Percentiles rank a stretch among this genome's conserved stretches.
Conservation (phyloP, 2,113 vertebrate species). For the Callionymus lyra region DNA sequence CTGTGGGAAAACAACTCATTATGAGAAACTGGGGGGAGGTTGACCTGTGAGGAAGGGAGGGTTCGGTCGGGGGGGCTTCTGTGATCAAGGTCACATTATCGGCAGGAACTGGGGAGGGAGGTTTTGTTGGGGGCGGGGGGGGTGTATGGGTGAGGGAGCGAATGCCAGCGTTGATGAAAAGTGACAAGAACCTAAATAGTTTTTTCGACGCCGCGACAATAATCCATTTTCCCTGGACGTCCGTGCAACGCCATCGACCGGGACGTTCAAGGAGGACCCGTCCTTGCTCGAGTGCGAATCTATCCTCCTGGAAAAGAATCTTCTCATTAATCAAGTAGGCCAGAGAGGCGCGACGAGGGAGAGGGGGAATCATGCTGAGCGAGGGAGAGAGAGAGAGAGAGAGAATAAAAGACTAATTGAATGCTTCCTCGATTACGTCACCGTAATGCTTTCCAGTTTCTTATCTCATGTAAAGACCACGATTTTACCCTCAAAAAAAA, state of each 20-base stretch:
- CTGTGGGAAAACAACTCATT: slow-evolving; percentile 74
- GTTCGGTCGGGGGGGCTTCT: slow-evolving; percentile 23
- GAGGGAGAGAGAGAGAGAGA: neutral
- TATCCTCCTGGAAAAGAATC: slow-evolving; percentile 11
- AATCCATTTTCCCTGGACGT: no score
- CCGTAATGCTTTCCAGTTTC: neutral
- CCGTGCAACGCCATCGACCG: neutral
- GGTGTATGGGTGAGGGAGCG: slow-evolving; percentile 14
- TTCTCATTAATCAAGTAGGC: slow-evolving; percentile 49
- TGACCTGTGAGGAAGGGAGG: slow-evolving; percentile 31
- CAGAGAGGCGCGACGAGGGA: slow-evolving; percentile 28
- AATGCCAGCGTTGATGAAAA: slow-evolving; percentile 14
- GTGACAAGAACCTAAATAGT: slow-evolving; percentile 1
- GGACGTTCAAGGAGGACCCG: slow-evolving; percentile 11
- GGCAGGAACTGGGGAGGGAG: slow-evolving; percentile 21
- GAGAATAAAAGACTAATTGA: neutral
- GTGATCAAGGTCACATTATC: slow-evolving; percentile 64
- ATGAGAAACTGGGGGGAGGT: slow-evolving; percentile 33
- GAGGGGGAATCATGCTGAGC: slow-evolving; percentile 13
- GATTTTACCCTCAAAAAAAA: no score
- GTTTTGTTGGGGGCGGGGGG: slow-evolving; percentile 2
- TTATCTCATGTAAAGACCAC: neutral
- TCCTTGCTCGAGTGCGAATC: slow-evolving; percentile 14
- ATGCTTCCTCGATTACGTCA: slow-evolving; percentile 1
- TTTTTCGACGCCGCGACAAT: no score